Evolutionary conservation across 1,140 invertebrate species (phyloP).

Genomic region (Drosophila lacteicornis): DNA sequence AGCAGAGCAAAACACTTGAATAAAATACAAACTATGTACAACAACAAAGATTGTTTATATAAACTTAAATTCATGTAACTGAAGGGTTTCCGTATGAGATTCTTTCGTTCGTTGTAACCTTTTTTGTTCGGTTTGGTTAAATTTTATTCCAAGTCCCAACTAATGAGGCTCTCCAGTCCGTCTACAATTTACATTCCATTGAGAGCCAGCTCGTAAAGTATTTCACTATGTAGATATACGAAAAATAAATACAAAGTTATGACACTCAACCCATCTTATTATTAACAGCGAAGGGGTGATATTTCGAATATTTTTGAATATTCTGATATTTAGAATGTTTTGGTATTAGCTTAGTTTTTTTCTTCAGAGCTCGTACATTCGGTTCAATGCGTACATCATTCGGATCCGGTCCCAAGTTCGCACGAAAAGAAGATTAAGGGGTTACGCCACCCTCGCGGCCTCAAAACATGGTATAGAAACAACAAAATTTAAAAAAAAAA

Average conservation of each 20-base stretch:
- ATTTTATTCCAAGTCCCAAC: slow-evolving; percentile 19
- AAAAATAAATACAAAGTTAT: slow-evolving; percentile 59
- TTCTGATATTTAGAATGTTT: too few relatives aligned
- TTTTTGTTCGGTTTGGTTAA: slow-evolving; percentile 16
- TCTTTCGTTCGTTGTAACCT: background rate
- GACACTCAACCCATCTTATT: slow-evolving; percentile 11
- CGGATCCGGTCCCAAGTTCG: too few relatives aligned
- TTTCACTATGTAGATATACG: slow-evolving; percentile 58
- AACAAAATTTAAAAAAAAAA: too few relatives aligned
- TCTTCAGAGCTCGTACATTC: too few relatives aligned
- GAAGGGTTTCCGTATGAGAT: background rate
- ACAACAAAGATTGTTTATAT: slow-evolving; percentile 40
- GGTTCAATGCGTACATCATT: too few relatives aligned
- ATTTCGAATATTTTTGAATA: too few relatives aligned
- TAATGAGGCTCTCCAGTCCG: slow-evolving; percentile 45
- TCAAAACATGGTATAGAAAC: too few relatives aligned
- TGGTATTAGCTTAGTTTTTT: background rate
- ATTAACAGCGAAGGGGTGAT: background rate
- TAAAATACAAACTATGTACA: slow-evolving; percentile 80
- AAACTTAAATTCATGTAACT: slow-evolving; percentile 9
- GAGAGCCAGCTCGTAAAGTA: slow-evolving; percentile 52
- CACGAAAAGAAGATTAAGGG: too few relatives aligned
- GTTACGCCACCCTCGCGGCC: too few relatives aligned
- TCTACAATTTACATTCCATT: slow-evolving; percentile 50
- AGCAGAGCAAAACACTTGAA: slow-evolving; percentile 72